Evolutionary conservation across 1,140 invertebrate species (phyloP).

Genomic region (Ectropis grisescens): DNA sequence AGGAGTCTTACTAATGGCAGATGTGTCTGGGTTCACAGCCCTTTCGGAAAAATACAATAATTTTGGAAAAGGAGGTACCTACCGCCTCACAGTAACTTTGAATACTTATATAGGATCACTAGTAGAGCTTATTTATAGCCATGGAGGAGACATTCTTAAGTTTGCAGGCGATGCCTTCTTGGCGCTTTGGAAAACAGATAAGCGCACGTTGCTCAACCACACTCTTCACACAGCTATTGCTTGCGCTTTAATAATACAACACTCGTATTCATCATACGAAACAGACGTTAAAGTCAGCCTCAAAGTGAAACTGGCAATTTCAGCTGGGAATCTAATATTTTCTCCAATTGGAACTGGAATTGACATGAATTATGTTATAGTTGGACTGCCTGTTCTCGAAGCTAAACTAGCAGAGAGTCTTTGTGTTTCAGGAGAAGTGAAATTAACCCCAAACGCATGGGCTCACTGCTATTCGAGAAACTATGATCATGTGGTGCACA

Average conservation of each 20-base stretch:
- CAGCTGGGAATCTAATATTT: conserved; percentile 55
- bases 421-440: conserved; percentile 68
- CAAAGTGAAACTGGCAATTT: conserved; percentile 65
- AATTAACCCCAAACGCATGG: conserved; percentile 65
- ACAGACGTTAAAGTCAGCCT: conserved; percentile 75
- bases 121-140: conserved; percentile 75
- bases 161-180: conserved; percentile 80
- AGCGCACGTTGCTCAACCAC: conserved; percentile 69
- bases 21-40: conserved; percentile 77
- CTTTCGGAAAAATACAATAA: conserved; percentile 76
- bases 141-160: conserved; percentile 77
- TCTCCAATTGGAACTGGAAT: conserved; percentile 48
- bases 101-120: conserved; percentile 78
- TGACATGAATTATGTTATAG: conserved; percentile 72
- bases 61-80: conserved; percentile 73
- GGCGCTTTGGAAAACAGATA: conserved; percentile 73
- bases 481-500: conserved; percentile 41
- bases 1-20: conserved; percentile 75
- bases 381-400: conserved; percentile 74
- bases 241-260: conserved; percentile 76
- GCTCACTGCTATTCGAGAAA: conserved; percentile 63
- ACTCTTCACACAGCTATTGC: conserved; percentile 73
- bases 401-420: conserved; percentile 68
- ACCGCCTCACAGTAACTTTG: conserved; percentile 74
- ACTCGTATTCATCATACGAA: conserved; percentile 71